Evolutionary conservation across 2,888 invertebrate species (phyloP), one percentile per base, ranked within the genome.

Genomic region (Holacanthella duospinosa): DNA sequence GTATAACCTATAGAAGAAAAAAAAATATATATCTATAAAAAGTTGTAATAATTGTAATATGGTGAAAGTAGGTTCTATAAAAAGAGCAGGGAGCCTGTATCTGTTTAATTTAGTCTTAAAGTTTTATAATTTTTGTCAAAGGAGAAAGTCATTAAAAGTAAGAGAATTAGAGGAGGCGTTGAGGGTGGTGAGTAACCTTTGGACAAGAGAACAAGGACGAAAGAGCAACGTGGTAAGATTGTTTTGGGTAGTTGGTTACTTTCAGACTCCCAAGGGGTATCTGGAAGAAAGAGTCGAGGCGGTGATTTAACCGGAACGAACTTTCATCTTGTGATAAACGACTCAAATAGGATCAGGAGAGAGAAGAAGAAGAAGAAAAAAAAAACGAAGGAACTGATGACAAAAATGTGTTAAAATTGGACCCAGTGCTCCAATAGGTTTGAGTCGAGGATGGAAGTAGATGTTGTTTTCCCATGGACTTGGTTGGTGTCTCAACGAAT

Each of bases 231-330:
- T 36, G 36, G 16, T 16, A 48, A 48, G 48, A 48, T 48, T 48
- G 48, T 48, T 48, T 48, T 48, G 16, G n/a, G 48, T 48, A 48
- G 48, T 48, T 48, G 48, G 48, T 48, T 48, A 48, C 48, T 58
- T 43, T 24, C 29, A 66, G 61, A 66, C 69, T n/a, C n/a, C n/a
- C 68, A 64, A 43, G 53, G 69, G 67, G 69, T 66, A 61, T 44
- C 53, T 43, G 19, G 16, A 59, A 26, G 43, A 55, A 27, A 55
- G 55, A 55, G 55, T 29, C 58, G 64, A 59, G 63, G 64, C 59
- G 65, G 70, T 72, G 72, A 72, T 72, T 72, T 72, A 70, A 68
- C 71, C 65, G 64, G 67, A 71, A 72, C 68, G 69, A 72, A 72
- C 67, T 72, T 72, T 71, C 68, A 67, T 72, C 66, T 69, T 66